Percentiles rank a stretch among this genome's conserved stretches.
Evolutionary conservation across 1,140 invertebrate species (phyloP).

Genomic region (Apocrypta bakeri): DNA sequence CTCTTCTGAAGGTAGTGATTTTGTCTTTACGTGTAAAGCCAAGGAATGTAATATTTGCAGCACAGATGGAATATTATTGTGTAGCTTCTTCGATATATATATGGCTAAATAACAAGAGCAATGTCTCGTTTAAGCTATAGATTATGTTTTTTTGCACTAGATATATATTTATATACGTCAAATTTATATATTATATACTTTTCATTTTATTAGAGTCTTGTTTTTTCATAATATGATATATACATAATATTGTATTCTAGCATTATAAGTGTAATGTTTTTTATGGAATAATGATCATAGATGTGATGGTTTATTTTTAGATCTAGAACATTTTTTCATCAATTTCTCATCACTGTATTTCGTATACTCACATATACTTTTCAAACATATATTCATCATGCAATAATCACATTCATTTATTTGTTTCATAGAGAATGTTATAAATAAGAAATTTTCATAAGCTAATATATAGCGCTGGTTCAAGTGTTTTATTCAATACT

Average conservation of each 20-base stretch:
- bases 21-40: constrained; percentile 35
- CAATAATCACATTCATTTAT: constrained; percentile 39
- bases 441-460: constrained; percentile 28
- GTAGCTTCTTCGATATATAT: constrained; percentile 22
- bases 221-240: constrained; percentile 1
- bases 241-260: constrained; percentile 1
- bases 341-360: constrained; percentile 31
- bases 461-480: not conserved
- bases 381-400: constrained; percentile 24
- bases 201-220: constrained; percentile 33
- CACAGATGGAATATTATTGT: constrained; percentile 22
- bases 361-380: constrained; percentile 13
- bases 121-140: not conserved
- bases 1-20: constrained; percentile 39
- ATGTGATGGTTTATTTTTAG: constrained; percentile 47
- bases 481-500: constrained; percentile 23
- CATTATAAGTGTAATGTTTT: constrained; percentile 43
- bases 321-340: constrained; percentile 41
- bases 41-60: constrained; percentile 30
- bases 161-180: constrained; percentile 22
- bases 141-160: constrained; percentile 43
- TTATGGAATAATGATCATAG: constrained; percentile 35
- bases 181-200: constrained; percentile 9
- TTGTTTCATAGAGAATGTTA: constrained; percentile 28
- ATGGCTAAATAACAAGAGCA: not conserved